Conservation (phyloP, 1,140 invertebrate species). For the Tetramorium parvispinum region DNA sequence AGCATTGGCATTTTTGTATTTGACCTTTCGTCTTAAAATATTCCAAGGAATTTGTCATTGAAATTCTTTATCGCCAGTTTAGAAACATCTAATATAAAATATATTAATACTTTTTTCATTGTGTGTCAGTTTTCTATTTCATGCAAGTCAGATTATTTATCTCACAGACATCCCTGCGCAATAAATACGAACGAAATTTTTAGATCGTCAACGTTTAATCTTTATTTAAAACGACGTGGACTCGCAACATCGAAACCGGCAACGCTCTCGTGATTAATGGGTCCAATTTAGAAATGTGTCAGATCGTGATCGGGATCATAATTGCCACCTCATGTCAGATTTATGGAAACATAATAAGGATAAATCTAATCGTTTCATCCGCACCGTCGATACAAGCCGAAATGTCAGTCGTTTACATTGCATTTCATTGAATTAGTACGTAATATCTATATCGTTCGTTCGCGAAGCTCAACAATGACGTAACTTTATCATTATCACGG, state of each 20-base stretch:
- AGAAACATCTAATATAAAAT: no score
- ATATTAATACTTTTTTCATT: neutral
- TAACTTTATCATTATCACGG: slow-evolving; percentile 8
- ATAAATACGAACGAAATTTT: neutral
- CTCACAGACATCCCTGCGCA: no score
- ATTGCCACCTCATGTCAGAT: slow-evolving; percentile 22
- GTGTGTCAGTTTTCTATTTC: neutral
- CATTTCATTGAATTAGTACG: neutral
- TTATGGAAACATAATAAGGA: slow-evolving; percentile 19
- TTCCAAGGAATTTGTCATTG: no score
- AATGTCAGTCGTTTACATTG: neutral
- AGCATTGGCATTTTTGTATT: no score
- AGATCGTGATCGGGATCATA: neutral
- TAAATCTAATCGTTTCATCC: slow-evolving; percentile 36
- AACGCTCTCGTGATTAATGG: slow-evolving; percentile 17
- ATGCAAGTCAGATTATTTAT: neutral
- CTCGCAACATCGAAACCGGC: neutral
- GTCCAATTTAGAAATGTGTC: slow-evolving; percentile 6
- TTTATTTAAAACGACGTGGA: neutral
- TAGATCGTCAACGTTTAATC: neutral
- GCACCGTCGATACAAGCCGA: neutral
- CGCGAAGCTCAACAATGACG: neutral
- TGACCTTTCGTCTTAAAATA: no score
- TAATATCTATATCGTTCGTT: neutral
- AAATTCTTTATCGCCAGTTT: no score